Percentiles rank a stretch among this genome's conserved stretches.
Conservation (phyloP, 2,113 vertebrate genomes). For the Siniperca chuatsi region DNA sequence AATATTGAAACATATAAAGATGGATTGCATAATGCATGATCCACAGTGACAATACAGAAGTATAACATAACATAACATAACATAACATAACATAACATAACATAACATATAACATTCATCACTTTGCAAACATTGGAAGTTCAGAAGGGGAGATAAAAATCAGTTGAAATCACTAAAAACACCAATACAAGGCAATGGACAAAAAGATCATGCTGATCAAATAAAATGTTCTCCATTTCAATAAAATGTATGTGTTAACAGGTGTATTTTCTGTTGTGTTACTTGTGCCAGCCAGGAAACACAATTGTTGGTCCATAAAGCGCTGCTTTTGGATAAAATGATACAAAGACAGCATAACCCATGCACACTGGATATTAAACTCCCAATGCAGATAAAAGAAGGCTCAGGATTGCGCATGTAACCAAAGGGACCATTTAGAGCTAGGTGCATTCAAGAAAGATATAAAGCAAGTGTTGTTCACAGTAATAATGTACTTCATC, state of each 20-base stretch:
- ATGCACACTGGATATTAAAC: neutral
- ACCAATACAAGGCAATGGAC: neutral
- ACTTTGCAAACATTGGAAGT: constrained; percentile 20
- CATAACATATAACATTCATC: constrained; percentile 7
- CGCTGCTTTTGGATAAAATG: neutral
- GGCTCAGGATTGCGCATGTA: neutral
- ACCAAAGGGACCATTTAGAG: neutral
- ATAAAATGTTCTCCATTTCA: neutral
- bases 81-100: too few species aligned
- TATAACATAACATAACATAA: too few species aligned
- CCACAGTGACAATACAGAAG: constrained; percentile 33
- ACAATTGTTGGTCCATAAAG: constrained; percentile 18
- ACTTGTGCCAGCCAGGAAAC: constrained; percentile 56
- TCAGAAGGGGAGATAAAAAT: constrained; percentile 2
- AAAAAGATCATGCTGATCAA: constrained; percentile 23
- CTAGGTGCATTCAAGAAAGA: too few species aligned
- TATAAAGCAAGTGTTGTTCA: neutral
- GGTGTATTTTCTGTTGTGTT: constrained; percentile 21
- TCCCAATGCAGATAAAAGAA: neutral
- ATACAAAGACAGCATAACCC: constrained; percentile 10
- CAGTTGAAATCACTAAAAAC: constrained; percentile 15
- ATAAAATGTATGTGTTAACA: neutral
- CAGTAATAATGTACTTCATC: neutral
- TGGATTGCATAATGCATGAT: constrained; percentile 35
- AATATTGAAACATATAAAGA: constrained; percentile 50